Percentiles rank a stretch among this genome's conserved stretches.
Evolutionary conservation across 2,888 invertebrate genomes (phyloP).

Genomic region (Biston betularia): DNA sequence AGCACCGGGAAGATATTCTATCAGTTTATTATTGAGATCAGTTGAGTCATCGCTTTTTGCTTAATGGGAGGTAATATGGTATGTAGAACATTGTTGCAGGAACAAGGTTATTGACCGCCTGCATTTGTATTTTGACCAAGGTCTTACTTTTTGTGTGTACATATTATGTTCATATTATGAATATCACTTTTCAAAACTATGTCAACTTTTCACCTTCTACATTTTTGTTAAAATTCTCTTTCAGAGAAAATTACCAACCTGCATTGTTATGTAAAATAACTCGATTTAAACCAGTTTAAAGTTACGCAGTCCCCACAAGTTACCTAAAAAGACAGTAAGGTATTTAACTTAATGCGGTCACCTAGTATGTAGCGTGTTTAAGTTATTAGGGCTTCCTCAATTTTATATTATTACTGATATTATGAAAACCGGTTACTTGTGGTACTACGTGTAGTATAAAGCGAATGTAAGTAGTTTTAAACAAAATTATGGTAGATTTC

Average conservation of each 20-base stretch:
- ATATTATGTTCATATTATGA: too few species aligned
- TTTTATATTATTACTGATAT: constrained; percentile 65
- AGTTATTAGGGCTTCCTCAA: constrained; percentile 72
- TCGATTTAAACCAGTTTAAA: constrained; percentile 10
- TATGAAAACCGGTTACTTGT: constrained; percentile 59
- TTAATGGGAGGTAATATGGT: constrained; percentile 4
- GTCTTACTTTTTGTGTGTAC: background rate
- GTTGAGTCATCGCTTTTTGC: constrained; percentile 36
- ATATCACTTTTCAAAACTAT: too few species aligned
- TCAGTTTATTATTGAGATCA: constrained; percentile 23
- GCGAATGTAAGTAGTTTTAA: too few species aligned
- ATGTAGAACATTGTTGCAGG: background rate
- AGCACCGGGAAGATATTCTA: constrained; percentile 18
- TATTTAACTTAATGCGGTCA: constrained; percentile 47
- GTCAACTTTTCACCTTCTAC: too few species aligned
- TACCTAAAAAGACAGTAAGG: constrained; percentile 45
- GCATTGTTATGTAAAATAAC: background rate
- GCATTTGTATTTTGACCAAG: constrained; percentile 2
- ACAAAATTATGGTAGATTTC: too few species aligned
- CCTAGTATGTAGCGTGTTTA: constrained; percentile 56
- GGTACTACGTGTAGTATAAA: background rate
- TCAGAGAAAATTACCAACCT: too few species aligned
- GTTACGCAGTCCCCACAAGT: constrained; percentile 23
- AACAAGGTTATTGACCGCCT: background rate
- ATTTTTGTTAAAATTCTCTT: too few species aligned